Evolutionary conservation across 2,113 vertebrate genomes (phyloP), one percentile per base, ranked within the genome.

Genomic region (Psophia crepitans): DNA sequence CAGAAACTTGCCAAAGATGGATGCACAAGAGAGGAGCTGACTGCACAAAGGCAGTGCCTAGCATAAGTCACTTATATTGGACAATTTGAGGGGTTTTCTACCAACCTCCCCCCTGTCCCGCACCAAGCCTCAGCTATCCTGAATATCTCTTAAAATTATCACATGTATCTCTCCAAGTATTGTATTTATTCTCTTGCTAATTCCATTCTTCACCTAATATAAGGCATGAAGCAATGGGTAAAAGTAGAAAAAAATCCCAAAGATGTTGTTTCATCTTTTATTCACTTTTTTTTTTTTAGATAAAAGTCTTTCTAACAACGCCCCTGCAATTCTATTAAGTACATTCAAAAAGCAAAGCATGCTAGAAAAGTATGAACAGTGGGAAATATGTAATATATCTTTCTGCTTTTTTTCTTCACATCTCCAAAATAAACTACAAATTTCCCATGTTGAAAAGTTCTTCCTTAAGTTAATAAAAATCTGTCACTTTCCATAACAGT

Each of bases 391-490:
- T 89, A 97, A 97, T 86, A 78, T 53, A 93, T 84, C 93, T 78
- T 95, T 89, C 58, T 43, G 81, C 75, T 96, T 85, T 89, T 88
- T 88, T 84, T 78, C 35, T 69, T 81, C 68, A 44, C 48, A 56
- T 92, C 96, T 94, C 96, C 95, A 97, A 97, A 98, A 97, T 92
- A 98, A 98, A 94, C 93, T 65, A 93, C 92, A 96, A 96, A 95
- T 97, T 97, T 96, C 85, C 76, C 65, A 83, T 88, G 87, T 85
- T 97, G 97, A 97, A 98, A 98, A 98, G 96, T 97, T 98, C 92
- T 97, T 98, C 97, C 96, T 96, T 98, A 97, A 98, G 97, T 98
- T 98, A 98, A 98, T 98, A 98, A 98, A 98, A 98, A 98, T 87
- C 98, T 98, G 98, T 98, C 98, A 98, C 97, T 97, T 98, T 97